Evolutionary conservation across 2,888 invertebrate species (phyloP).

Genomic region (Hesperia comma): DNA sequence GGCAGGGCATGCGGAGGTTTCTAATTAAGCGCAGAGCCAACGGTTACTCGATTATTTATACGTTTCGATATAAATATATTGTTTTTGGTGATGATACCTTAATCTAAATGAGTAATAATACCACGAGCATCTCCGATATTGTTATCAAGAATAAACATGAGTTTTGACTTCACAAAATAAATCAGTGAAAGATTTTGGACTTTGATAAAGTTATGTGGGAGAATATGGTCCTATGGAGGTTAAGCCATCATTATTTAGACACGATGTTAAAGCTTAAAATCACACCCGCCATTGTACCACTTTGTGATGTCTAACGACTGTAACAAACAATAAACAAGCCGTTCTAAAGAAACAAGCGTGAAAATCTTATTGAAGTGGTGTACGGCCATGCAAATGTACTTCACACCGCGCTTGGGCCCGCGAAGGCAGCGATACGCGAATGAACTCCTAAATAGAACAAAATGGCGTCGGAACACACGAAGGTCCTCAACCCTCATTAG

Average conservation of each 20-base stretch:
- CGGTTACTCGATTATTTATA: background rate
- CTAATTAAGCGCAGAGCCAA: conserved; percentile 6
- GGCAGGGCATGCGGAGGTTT: conserved; percentile 10
- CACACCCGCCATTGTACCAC: too few relatives aligned
- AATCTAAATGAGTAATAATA: too few relatives aligned
- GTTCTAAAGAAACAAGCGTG: conserved; percentile 22
- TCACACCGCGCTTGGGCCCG: conserved; percentile 12
- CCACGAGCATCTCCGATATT: too few relatives aligned
- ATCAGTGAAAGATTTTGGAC: too few relatives aligned
- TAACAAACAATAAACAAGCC: background rate
- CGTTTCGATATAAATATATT: background rate
- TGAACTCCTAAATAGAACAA: conserved; percentile 52
- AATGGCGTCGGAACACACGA: conserved; percentile 58
- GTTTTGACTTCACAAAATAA: too few relatives aligned
- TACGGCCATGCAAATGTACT: conserved; percentile 22
- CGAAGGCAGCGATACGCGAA: conserved; percentile 40
- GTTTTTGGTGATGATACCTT: background rate
- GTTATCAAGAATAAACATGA: too few relatives aligned
- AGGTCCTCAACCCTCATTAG: conserved; percentile 75
- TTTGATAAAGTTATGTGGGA: too few relatives aligned
- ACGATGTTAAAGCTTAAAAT: too few relatives aligned
- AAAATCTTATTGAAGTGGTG: conserved; percentile 15
- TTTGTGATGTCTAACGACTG: too few relatives aligned
- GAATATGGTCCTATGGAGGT: too few relatives aligned
- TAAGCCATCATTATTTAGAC: too few relatives aligned